Base-by-base conservation (phyloP, 2,797 vertebrate genomes). In the Lophotriccus pileatus region DNA sequence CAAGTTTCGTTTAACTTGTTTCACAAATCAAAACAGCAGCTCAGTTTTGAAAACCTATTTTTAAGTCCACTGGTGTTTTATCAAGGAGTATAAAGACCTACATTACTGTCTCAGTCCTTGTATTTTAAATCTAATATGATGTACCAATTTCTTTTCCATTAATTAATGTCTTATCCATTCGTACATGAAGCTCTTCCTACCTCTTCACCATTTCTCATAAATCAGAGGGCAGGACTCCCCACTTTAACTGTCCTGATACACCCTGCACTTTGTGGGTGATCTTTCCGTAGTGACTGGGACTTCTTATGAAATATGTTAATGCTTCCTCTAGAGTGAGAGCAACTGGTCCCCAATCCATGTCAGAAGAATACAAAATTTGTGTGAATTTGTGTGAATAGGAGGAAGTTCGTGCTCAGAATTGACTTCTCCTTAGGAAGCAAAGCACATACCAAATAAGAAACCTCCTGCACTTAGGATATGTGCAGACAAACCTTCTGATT, bases 1-100 rank as follows among this genome's bases (percentile, higher is more conserved):
- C 97, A 98, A 93, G 94, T 97, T 97, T 97, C 96, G 96, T 97
- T 97, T 96, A 96, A 97, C 96, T 97, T 97, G 89, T 96, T 98
- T 97, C 94, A 96, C 94, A 97, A 97, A 97, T 95, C 96, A 97
- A 94, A 98, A 97, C 89, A 97, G 96, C 96, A 97, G 96, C 90
- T 94, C 87, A 60, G 77, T 93, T 97, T 97, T 97, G 96, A 95
- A 96, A 96, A 77, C 37, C 76, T 93, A 95, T 96, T 97, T 97
- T 94, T 97, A 96, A 88, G 79, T 76, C 94, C 93, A 86, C 91
- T 95, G 83, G 92, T 37, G 77, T 94, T 97, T 95, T 96, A 96
- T 93, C 73, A 84, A 84, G 88, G 82, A 95, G 62, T 74, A 86
- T 95, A 95, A 94, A 96, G 79, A 96, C 87, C 67, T 74, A 75